Evolutionary conservation across 2,113 vertebrate species (phyloP), one percentile per base, ranked within the genome.

Genomic region (Strix uralensis): DNA sequence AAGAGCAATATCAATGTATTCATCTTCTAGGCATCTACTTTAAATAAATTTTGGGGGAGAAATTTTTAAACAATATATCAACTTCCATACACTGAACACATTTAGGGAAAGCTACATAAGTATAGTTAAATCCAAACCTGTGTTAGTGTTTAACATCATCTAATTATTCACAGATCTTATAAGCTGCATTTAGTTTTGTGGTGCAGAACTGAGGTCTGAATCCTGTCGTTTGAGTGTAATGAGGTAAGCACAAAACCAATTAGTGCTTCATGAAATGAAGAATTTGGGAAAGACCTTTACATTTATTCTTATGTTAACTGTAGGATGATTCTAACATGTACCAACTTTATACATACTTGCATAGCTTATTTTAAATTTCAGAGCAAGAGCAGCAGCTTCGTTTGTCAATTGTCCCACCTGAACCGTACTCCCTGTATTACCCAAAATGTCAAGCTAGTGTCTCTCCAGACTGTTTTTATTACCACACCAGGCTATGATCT

Each of bases 401-500:
- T 94, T 93, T 94, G 81, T 86, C 89, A 36, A 30, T 78, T 94
- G 86, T 75, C 66, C 66, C 65, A 44, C 67, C 63, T 90, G 87
- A 69, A 51, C 75, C 20, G 36, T 67, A 75, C 80, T 88, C 62
- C 44, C 78, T 73, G 57, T 80, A 90, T 90, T 88, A 94, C 49
- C 93, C 80, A 81, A 86, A 94, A 87, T 61, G 67, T 86, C 87
- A 92, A 89, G 71, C 86, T 77, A 52, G 61, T 59, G 78, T 92
- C 79, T 95, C 83, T 78, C 81, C 38, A 30, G 34, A 52, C 90
- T 92, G 38, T 51, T 94, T 94, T 92, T 86, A 88, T 94, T 62
- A 46, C 57, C 59, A 75, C 75, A 77, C 73, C 81, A 91, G 74
- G 51, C 67, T 62, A 38, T 34, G 52, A 94, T 81, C 79, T 47